Percentiles rank a stretch among this genome's conserved stretches.
These are phyloP conservation scores for Helicoverpa armigera DNA, from an alignment of 1,140 invertebrate genomes.

Conservation along the genomic window DNA sequence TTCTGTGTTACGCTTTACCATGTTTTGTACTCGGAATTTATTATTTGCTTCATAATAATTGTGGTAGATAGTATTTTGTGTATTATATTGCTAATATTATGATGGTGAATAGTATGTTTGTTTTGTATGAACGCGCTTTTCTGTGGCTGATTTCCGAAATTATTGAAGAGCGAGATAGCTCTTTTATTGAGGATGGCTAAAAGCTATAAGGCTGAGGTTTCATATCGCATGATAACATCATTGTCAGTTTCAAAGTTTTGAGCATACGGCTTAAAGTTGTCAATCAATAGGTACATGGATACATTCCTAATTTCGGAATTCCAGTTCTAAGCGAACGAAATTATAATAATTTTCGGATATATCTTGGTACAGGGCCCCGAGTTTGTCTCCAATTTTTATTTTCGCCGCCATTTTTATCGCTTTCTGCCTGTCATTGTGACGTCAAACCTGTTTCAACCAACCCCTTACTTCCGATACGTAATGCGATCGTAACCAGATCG, in stretches of 20 bases:
- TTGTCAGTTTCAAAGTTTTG: neutral
- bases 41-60: conserved; percentile 7
- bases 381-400: neutral
- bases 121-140: neutral
- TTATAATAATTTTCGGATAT: no score
- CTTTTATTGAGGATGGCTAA: no score
- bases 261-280: no score
- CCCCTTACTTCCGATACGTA: conserved; percentile 45
- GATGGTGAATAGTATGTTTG: neutral
- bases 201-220: no score
- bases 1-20: conserved; percentile 20
- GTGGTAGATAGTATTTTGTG: neutral
- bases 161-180: no score
- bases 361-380: no score
- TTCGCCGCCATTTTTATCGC: conserved; percentile 2
- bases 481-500: conserved; percentile 40
- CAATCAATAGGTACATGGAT: no score
- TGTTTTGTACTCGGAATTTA: neutral
- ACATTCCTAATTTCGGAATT: no score
- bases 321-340: neutral
- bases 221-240: neutral
- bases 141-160: no score
- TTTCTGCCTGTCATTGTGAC: conserved; percentile 7
- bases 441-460: conserved; percentile 15
- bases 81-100: neutral